phyloP scores from a whole-genome alignment of 2,888 invertebrate genomes.

The Protophormia terraenovae region DNA sequence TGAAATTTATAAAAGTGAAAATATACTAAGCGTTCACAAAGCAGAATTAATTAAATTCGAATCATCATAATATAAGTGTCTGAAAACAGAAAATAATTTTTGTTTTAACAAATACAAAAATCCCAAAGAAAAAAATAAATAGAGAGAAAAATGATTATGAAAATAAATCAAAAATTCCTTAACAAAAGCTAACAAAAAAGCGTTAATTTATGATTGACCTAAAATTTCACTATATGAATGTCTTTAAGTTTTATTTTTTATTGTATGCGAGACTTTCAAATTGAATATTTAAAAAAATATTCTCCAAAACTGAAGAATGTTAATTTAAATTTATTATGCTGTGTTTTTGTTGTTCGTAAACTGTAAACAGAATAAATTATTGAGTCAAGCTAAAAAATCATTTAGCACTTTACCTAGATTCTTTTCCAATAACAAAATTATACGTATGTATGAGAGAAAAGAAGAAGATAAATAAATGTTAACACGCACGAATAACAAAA shows the following conservation, averaged over 20 bases:
- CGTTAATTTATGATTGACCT: slow-evolving; percentile 58
- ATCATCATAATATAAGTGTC: not conserved
- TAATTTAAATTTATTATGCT: not conserved
- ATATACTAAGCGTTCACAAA: not conserved
- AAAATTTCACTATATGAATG: slow-evolving; percentile 47
- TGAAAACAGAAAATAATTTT: not conserved
- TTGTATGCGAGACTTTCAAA: not conserved
- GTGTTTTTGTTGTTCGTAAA: not conserved
- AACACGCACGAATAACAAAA: not conserved
- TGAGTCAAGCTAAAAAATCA: not conserved
- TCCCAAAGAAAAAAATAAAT: not conserved
- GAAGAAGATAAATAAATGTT: not conserved
- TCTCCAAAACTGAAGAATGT: not conserved
- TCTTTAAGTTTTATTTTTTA: not conserved
- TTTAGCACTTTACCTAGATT: slow-evolving; percentile 19
- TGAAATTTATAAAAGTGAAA: slow-evolving; percentile 44
- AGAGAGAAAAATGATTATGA: not conserved
- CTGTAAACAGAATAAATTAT: not conserved
- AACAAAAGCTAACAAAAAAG: slow-evolving; percentile 19
- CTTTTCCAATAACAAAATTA: not conserved
- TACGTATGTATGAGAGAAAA: not conserved
- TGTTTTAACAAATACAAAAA: not conserved
- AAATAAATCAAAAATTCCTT: not conserved
- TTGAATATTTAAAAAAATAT: not conserved
- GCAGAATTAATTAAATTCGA: not conserved